These are phyloP conservation scores for Meteorus colon DNA, from an alignment of 2,888 invertebrate genomes.

Conservation along the genomic window DNA sequence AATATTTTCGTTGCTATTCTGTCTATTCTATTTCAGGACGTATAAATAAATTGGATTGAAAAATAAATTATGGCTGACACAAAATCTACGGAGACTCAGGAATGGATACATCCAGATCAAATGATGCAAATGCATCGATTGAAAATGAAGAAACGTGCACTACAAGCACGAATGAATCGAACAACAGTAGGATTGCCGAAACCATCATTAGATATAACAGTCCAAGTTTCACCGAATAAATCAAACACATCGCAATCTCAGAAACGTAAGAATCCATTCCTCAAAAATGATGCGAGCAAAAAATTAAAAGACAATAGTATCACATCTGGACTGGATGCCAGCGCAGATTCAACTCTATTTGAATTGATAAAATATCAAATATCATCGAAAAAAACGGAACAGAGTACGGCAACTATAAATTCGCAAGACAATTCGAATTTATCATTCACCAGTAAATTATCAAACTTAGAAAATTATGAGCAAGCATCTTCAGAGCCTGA, in stretches of 20 bases:
- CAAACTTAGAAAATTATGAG: slow-evolving; percentile 57
- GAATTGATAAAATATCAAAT: slow-evolving; percentile 62
- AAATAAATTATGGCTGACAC: slow-evolving; percentile 30
- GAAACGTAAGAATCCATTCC: slow-evolving; percentile 87
- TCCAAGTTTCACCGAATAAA: slow-evolving; percentile 42
- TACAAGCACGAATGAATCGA: slow-evolving; percentile 81
- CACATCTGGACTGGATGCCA: slow-evolving; percentile 31
- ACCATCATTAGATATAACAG: slow-evolving; percentile 61
- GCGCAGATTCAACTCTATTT: slow-evolving; percentile 61
- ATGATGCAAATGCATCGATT: slow-evolving; percentile 85
- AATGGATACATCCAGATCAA: slow-evolving; percentile 77
- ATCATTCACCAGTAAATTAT: slow-evolving; percentile 65
- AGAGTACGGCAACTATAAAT: not conserved
- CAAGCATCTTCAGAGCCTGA: slow-evolving; percentile 53
- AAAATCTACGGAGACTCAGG: slow-evolving; percentile 50
- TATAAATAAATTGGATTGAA: not conserved
- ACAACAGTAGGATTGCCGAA: slow-evolving; percentile 60
- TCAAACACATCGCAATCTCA: slow-evolving; percentile 71
- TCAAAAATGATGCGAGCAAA: slow-evolving; percentile 75
- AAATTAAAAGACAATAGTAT: slow-evolving; percentile 48
- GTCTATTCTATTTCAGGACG: not conserved
- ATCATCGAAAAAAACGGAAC: slow-evolving; percentile 35
- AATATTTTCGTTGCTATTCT: not conserved
- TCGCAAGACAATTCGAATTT: slow-evolving; percentile 47
- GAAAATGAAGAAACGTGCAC: slow-evolving; percentile 84